A percentile compares a stretch with the other conserved stretches of the same genome.
Evolutionary conservation across 2,113 vertebrate genomes (phyloP).

Genomic region (Aegithalos caudatus): DNA sequence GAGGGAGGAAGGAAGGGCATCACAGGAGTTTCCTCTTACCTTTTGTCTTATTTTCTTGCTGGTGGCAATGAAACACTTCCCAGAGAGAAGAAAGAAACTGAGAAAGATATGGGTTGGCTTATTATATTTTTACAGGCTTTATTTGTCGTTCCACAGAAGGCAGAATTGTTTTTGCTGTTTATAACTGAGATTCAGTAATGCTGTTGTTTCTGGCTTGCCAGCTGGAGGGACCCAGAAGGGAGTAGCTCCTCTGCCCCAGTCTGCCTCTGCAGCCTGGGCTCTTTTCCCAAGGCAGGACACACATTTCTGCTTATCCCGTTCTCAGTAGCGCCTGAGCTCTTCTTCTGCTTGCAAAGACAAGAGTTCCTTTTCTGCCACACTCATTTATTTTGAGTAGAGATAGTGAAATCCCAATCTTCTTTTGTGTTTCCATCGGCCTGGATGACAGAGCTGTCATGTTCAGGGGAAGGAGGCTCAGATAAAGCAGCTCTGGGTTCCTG

Average conservation of each 20-base stretch:
- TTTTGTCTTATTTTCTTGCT: not conserved
- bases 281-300: not conserved
- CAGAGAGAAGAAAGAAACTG: not conserved
- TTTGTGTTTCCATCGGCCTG: not conserved
- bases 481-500: not conserved
- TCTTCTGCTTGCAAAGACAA: not conserved
- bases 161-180: not conserved
- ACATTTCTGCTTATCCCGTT: not conserved
- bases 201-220: not conserved
- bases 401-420: not conserved
- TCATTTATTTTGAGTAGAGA: not conserved
- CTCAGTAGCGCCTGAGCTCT: not conserved
- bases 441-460: not conserved
- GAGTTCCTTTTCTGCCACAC: not conserved
- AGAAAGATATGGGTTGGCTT: accelerated
- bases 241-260: not conserved
- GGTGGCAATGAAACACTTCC: not conserved
- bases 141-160: not conserved
- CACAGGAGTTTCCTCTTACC: not conserved
- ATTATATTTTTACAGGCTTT: accelerated
- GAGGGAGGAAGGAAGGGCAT: not conserved
- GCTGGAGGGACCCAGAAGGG: not conserved
- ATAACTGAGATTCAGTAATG: not conserved
- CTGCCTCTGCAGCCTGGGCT: not conserved
- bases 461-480: not conserved